Evolutionary conservation across 2,113 vertebrate genomes (phyloP).

Genomic region (Heterochromis multidens): DNA sequence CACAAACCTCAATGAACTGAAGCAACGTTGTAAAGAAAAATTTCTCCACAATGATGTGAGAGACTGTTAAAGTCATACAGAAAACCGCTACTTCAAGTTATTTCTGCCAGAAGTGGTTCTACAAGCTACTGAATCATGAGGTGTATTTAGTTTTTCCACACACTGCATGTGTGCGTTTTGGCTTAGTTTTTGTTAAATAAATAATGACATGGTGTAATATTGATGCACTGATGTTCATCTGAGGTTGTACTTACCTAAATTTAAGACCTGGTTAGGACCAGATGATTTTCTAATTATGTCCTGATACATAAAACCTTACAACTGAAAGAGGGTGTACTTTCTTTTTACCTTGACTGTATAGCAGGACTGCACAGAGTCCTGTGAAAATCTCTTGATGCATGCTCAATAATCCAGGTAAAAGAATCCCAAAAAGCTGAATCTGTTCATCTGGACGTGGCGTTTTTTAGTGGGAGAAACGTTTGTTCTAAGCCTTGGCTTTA

Average conservation of each 20-base stretch:
- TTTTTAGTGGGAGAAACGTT: no score
- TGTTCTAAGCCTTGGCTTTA: neutral
- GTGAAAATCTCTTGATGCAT: no score
- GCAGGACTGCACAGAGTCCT: neutral
- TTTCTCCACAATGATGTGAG: neutral
- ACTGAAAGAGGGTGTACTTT: neutral
- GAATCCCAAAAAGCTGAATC: no score
- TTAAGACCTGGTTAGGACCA: neutral
- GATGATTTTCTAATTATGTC: neutral
- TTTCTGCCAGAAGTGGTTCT: neutral
- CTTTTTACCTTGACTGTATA: neutral
- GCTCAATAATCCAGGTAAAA: no score
- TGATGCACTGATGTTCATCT: neutral
- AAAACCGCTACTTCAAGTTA: neutral
- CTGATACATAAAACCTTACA: no score
- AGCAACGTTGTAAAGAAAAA: neutral
- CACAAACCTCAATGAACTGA: neutral
- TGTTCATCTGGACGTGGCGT: no score
- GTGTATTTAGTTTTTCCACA: no score
- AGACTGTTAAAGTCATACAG: neutral
- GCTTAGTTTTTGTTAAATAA: neutral
- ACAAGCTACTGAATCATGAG: neutral
- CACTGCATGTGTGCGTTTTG: neutral
- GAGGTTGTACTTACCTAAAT: neutral
- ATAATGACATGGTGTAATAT: neutral